A percentile compares a stretch with the other conserved stretches of the same genome.
Evolutionary conservation across 2,797 vertebrate species (phyloP).

Genomic region (Catharus ustulatus): DNA sequence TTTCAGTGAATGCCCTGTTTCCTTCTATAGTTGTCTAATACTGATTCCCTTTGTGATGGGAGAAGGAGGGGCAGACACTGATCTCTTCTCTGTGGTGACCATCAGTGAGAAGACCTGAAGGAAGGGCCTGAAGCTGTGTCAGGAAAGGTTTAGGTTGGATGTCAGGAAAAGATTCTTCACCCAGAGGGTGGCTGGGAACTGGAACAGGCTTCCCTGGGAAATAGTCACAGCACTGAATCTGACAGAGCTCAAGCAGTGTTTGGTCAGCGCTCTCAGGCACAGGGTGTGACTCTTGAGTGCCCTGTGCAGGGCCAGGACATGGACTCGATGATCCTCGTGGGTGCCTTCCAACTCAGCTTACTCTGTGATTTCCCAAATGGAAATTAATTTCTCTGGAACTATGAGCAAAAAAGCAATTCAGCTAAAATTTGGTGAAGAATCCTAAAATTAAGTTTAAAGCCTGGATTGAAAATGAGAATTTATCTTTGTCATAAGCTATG

Average conservation of each 20-base stretch:
- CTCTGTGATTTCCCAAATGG: background rate
- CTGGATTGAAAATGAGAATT: background rate
- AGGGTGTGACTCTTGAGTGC: background rate
- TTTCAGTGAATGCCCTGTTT: slow-evolving; percentile 4
- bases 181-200: background rate
- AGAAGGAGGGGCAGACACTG: background rate
- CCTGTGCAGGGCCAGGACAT: background rate
- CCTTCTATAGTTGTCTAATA: background rate
- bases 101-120: background rate
- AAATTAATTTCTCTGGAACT: background rate
- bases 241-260: fast-evolving
- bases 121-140: background rate
- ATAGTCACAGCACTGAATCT: background rate
- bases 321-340: fast-evolving
- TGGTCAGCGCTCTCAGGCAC: background rate
- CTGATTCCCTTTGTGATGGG: background rate
- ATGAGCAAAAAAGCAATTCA: background rate
- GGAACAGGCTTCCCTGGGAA: background rate
- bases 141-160: background rate
- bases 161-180: background rate
- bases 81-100: background rate
- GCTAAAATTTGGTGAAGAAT: background rate
- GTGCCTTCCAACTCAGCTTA: fast-evolving
- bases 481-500: background rate
- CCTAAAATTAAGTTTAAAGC: background rate